These are phyloP conservation scores for Peribatodes rhomboidaria DNA, from an alignment of 2,888 invertebrate genomes.

Conservation along the genomic window DNA sequence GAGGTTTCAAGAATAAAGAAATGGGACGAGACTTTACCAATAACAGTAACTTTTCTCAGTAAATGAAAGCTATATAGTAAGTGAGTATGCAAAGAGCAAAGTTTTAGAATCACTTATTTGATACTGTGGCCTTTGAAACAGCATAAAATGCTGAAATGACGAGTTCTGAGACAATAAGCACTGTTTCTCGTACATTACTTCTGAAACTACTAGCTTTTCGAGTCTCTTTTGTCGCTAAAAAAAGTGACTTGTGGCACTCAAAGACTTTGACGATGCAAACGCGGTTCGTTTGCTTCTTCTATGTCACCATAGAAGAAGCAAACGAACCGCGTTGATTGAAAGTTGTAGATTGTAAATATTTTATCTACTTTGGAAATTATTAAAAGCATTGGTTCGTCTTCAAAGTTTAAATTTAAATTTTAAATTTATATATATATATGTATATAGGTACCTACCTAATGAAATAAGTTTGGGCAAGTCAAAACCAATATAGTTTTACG, in stretches of 20 bases:
- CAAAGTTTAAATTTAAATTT: no score
- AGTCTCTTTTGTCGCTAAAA: constrained; percentile 53
- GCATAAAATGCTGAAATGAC: constrained; percentile 63
- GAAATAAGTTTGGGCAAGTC: no score
- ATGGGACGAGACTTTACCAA: constrained; percentile 19
- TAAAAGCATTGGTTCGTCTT: neutral
- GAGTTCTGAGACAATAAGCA: constrained; percentile 49
- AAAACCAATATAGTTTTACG: no score
- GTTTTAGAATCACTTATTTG: constrained; percentile 35
- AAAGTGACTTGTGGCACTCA: constrained; percentile 61
- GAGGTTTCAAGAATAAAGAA: constrained; percentile 8
- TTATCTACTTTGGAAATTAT: neutral
- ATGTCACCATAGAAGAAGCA: no score
- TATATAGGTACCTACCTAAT: no score
- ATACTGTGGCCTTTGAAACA: constrained; percentile 56
- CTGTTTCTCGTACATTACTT: constrained; percentile 63
- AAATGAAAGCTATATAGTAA: constrained; percentile 17
- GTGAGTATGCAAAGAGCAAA: constrained; percentile 34
- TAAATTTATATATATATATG: no score
- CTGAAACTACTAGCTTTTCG: constrained; percentile 64
- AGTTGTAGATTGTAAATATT: neutral
- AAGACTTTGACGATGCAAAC: constrained; percentile 63
- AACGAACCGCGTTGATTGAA: no score
- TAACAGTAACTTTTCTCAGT: constrained; percentile 24
- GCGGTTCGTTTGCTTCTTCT: constrained; percentile 51